Percentiles rank a stretch among this genome's conserved stretches.
phyloP scores from a whole-genome alignment of 2,113 vertebrate genomes.

The Lophotis ruficrista region DNA sequence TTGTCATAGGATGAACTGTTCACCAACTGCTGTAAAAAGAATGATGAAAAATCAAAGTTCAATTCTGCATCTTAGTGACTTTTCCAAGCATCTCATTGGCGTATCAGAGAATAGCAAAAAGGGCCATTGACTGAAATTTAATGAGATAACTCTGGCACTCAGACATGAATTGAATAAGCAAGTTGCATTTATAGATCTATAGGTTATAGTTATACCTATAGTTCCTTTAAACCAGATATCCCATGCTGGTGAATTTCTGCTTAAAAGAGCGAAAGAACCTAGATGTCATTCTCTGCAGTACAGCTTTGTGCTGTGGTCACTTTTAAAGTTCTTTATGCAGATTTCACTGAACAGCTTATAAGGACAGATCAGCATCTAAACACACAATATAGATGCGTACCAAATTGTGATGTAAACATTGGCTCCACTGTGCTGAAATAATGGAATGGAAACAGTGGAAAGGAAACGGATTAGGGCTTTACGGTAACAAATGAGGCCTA shows the following conservation, averaged over 20 bases:
- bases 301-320: background rate
- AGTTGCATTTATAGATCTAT: background rate
- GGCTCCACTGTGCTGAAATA: background rate
- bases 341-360: background rate
- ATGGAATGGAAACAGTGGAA: background rate
- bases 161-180: background rate
- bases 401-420: background rate
- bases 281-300: rapidly evolving
- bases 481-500: background rate
- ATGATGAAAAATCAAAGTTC: background rate
- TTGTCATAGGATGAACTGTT: background rate
- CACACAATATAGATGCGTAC: background rate
- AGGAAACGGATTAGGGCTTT: background rate
- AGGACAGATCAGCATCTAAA: background rate
- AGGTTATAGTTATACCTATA: background rate
- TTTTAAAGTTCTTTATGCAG: background rate
- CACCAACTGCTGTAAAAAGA: background rate
- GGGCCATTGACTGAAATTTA: background rate
- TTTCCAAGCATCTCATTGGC: background rate
- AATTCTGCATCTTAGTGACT: background rate
- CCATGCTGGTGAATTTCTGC: background rate
- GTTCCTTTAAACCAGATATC: background rate
- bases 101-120: background rate
- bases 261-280: background rate
- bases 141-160: background rate